Evolutionary conservation across 1,140 invertebrate species (phyloP).

Genomic region (Drosophila nigrodunni): DNA sequence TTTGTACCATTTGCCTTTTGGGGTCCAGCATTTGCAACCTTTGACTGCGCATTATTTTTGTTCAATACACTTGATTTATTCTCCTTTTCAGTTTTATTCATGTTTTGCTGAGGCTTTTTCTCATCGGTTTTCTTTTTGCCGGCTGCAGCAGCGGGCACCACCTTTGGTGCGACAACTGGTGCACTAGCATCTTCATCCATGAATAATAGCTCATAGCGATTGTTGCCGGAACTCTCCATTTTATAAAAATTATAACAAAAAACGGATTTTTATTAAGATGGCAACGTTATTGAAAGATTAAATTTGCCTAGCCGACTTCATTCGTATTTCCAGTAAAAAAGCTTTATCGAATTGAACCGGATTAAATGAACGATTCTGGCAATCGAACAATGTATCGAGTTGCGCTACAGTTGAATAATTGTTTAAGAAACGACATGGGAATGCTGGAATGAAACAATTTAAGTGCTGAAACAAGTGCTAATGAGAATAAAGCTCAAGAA

Average conservation of each 20-base stretch:
- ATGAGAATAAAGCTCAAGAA: too few species aligned
- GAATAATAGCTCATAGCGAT: conserved; percentile 96
- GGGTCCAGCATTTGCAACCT: conserved; percentile 4
- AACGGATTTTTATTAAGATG: conserved; percentile 15
- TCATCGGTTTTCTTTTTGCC: conserved; percentile 51
- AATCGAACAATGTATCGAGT: conserved; percentile 11
- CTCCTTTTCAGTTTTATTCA: conserved; percentile 90
- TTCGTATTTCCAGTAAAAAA: conserved; percentile 1
- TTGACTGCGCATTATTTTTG: conserved; percentile 51
- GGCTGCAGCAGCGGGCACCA: conserved; percentile 20
- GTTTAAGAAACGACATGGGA: neutral
- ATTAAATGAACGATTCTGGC: neutral
- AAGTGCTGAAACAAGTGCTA: too few species aligned
- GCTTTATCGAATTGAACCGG: conserved; percentile 5
- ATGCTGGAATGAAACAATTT: conserved; percentile 1
- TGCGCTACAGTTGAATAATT: neutral
- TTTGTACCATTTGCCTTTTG: conserved; percentile 45
- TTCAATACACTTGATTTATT: conserved; percentile 88
- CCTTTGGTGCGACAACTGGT: conserved; percentile 27
- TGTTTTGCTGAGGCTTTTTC: conserved; percentile 16
- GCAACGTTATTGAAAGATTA: conserved; percentile 37
- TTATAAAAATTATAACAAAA: conserved; percentile 48
- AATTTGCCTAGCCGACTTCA: conserved; percentile 15
- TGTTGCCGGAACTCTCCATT: conserved; percentile 97
- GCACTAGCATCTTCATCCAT: conserved; percentile 91